phyloP scores from a whole-genome alignment of 2,888 invertebrate species.

The Caenorhabditis japonica region DNA sequence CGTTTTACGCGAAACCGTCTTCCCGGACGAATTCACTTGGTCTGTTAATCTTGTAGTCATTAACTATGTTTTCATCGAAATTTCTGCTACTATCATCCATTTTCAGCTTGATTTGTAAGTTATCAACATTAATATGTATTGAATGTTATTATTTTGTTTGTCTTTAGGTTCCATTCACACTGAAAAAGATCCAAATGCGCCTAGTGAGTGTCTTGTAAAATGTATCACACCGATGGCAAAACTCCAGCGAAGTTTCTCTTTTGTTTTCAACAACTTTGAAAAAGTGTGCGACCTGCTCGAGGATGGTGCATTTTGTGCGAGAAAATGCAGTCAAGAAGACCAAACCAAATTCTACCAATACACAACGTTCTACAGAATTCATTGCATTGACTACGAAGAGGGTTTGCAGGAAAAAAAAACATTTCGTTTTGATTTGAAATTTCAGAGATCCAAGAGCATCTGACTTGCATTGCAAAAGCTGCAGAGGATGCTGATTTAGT shows the following conservation, averaged over 20 bases:
- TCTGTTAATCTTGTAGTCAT: slow-evolving; percentile 19
- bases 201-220: slow-evolving; percentile 66
- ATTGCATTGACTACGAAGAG: slow-evolving; percentile 65
- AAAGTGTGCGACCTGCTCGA: slow-evolving; percentile 64
- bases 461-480: slow-evolving; percentile 55
- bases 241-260: slow-evolving; percentile 69
- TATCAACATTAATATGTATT: background rate
- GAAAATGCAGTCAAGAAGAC: slow-evolving; percentile 60
- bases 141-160: slow-evolving; percentile 1
- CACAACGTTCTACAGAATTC: slow-evolving; percentile 64
- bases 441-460: slow-evolving; percentile 59
- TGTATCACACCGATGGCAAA: slow-evolving; percentile 71
- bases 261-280: slow-evolving; percentile 73
- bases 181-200: slow-evolving; percentile 40
- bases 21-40: too few relatives aligned
- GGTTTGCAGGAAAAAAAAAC: slow-evolving; percentile 61
- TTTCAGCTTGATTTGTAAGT: slow-evolving; percentile 22
- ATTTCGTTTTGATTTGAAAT: slow-evolving; percentile 53
- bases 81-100: slow-evolving; percentile 1
- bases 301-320: slow-evolving; percentile 55
- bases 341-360: slow-evolving; percentile 63
- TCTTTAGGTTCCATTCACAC: slow-evolving; percentile 5
- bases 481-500: slow-evolving; percentile 60
- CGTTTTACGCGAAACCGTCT: slow-evolving; percentile 14
- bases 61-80: slow-evolving; percentile 10